Conservation (phyloP, 2,113 vertebrate species). For the Atractosteus spatula region DNA sequence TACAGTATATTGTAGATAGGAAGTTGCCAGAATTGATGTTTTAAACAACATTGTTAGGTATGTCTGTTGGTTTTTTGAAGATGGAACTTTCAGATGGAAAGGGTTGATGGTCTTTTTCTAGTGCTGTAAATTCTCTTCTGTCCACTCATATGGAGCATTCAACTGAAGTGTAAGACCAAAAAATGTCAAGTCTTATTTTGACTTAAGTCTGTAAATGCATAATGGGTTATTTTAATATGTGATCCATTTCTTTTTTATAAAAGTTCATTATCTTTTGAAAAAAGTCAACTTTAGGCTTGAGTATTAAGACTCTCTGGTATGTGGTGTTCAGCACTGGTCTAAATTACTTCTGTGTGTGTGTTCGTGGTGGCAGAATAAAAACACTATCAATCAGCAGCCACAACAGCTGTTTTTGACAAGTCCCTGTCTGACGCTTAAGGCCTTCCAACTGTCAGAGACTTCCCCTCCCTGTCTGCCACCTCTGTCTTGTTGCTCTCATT, state of each 20-base stretch:
- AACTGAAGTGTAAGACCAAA: too few relatives aligned
- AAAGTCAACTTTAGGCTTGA: not conserved
- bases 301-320: slow-evolving; percentile 7
- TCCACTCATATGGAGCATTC: too few relatives aligned
- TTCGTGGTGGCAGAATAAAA: slow-evolving; percentile 68
- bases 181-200: not conserved
- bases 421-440: slow-evolving; percentile 87
- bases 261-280: slow-evolving; percentile 1
- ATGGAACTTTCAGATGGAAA: too few relatives aligned
- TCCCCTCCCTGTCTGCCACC: slow-evolving; percentile 75
- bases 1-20: slow-evolving; percentile 29
- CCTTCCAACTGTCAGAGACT: slow-evolving; percentile 85
- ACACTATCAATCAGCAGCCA: slow-evolving; percentile 90
- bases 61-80: too few relatives aligned
- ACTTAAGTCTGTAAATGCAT: not conserved
- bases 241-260: slow-evolving; percentile 2
- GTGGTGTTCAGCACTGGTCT: slow-evolving; percentile 13
- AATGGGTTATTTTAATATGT: slow-evolving; percentile 3
- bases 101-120: too few relatives aligned
- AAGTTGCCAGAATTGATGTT: not conserved
- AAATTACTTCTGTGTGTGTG: slow-evolving; percentile 8
- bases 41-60: too few relatives aligned
- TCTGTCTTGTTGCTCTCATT: slow-evolving; percentile 57
- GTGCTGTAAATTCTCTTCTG: too few relatives aligned
- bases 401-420: slow-evolving; percentile 96